Percentiles rank a stretch among this genome's conserved stretches.
Evolutionary conservation across 2,113 vertebrate species (phyloP).

Genomic region (Cinclus cinclus): DNA sequence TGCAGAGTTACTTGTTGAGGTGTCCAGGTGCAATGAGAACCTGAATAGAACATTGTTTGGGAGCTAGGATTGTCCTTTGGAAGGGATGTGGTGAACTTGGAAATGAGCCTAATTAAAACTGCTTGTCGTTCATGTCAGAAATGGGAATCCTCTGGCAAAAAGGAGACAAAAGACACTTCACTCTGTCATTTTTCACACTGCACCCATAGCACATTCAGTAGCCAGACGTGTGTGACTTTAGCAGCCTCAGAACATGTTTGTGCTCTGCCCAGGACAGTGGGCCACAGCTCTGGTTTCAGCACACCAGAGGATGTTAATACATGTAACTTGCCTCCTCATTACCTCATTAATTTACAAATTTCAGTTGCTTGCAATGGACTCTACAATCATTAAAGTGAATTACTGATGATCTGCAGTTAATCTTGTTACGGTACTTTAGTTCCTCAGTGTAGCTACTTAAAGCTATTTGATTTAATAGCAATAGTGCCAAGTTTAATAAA

Average conservation of each 20-base stretch:
- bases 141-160: neutral
- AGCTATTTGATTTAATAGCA: constrained; percentile 13
- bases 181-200: neutral
- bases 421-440: constrained; percentile 27
- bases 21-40: neutral
- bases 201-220: neutral
- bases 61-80: neutral
- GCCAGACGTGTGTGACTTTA: neutral
- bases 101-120: neutral
- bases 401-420: constrained; percentile 32
- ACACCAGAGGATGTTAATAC: neutral
- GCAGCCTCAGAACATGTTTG: neutral
- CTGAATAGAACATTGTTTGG: neutral
- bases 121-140: neutral
- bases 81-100: neutral
- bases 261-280: neutral
- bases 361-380: neutral
- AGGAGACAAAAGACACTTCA: neutral
- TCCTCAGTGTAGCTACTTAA: neutral
- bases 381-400: constrained; percentile 19
- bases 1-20: neutral
- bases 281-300: neutral
- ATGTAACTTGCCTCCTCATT: neutral
- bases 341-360: neutral
- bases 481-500: neutral